Evolutionary conservation across 2,888 invertebrate species (phyloP), one percentile per base, ranked within the genome.

Genomic region (Stegana nigrithorax): DNA sequence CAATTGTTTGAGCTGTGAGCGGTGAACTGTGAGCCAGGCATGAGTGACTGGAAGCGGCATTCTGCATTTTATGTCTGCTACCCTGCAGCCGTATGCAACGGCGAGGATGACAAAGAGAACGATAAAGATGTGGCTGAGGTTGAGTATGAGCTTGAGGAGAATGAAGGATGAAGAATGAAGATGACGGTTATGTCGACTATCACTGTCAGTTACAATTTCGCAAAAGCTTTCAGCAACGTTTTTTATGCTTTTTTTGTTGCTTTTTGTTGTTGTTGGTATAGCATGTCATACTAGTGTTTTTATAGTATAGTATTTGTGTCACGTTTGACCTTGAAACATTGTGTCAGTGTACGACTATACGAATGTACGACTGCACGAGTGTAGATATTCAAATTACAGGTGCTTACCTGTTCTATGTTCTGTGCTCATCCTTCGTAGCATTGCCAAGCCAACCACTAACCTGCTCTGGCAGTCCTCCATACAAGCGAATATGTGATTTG

Each of bases 271-370:
- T 51, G 26, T 27, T 47, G 7, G 21, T 44, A 6, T 55, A 2
- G 23, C n/a, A 19, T 39, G 2, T 36, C 36, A 0, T 23, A 25
- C n/a, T n/a, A n/a, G n/a, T n/a, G n/a, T n/a, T n/a, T n/a, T n/a
- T n/a, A n/a, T n/a, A n/a, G 21, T 23, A 47, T 47, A 10, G 47
- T 47, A 17, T 23, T 23, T 47, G 47, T 47, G 25, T 47, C 47
- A 47, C 47, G 25, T 47, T 47, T 47, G 47, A 25, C 47, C 47
- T 47, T 47, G 47, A 47, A 25, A 47, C 25, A 47, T 47, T 47
- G 4, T 47, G 21, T 47, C 23, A 47, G 19, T 25, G 25, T 47
- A 23, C n/a, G n/a, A n/a, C n/a, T n/a, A n/a, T n/a, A n/a, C n/a
- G n/a, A n/a, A n/a, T n/a, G n/a, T n/a, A n/a, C n/a, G n/a, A n/a